Conservation (phyloP, 2,888 invertebrate species). For the Melanostoma scalare region DNA sequence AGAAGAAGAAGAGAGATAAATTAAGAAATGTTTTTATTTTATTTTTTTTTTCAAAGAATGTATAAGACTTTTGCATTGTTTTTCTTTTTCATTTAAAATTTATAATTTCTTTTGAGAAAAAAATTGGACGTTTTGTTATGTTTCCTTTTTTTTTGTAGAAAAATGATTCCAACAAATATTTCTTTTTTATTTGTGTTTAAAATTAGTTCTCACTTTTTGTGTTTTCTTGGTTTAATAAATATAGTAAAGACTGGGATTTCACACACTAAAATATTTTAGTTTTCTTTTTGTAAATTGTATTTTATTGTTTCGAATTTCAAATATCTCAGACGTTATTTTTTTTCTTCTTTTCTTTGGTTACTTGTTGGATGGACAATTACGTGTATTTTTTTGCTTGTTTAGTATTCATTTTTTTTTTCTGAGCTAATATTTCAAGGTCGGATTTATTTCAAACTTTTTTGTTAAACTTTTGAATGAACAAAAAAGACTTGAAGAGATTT, state of each 20-base stretch:
- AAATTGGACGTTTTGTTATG: conserved; percentile 72
- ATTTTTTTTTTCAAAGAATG: neutral
- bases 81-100: conserved; percentile 29
- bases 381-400: conserved; percentile 15
- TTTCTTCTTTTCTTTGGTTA: conserved; percentile 50
- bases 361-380: conserved; percentile 70
- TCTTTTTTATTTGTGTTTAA: conserved; percentile 32
- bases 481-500: neutral
- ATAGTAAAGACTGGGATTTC: conserved; percentile 66
- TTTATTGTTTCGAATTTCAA: conserved; percentile 74
- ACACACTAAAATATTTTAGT: conserved; percentile 53
- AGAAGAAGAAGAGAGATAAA: conserved; percentile 18
- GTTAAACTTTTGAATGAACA: conserved; percentile 5
- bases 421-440: conserved; percentile 68
- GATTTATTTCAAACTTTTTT: conserved; percentile 49
- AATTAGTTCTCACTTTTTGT: conserved; percentile 66
- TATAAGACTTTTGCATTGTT: conserved; percentile 23
- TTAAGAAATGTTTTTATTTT: conserved; percentile 27
- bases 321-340: conserved; percentile 73
- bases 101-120: conserved; percentile 61
- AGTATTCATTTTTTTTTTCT: conserved; percentile 44
- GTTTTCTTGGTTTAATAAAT: conserved; percentile 21
- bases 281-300: conserved; percentile 62
- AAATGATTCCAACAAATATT: conserved; percentile 64
- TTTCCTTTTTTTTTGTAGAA: conserved; percentile 71